Conservation (phyloP, 2,113 vertebrate species). For the Oryzias curvinotus region DNA sequence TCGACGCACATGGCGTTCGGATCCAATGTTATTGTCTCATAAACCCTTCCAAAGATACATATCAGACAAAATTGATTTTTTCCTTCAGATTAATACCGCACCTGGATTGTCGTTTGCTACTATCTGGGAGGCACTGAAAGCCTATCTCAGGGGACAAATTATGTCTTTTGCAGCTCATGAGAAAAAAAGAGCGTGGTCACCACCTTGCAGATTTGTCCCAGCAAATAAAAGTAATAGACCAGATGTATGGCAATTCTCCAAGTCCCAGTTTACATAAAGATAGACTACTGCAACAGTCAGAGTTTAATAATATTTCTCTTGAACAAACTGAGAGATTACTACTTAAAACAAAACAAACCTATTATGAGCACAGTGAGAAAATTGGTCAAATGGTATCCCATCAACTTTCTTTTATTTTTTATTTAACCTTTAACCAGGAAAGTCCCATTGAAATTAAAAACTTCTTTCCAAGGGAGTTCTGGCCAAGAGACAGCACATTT, state of each 20-base stretch:
- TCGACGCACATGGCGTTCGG: background rate
- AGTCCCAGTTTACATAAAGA: constrained; percentile 1
- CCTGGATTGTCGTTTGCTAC: background rate
- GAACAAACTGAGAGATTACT: background rate
- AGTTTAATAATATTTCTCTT: background rate
- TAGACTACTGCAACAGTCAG: background rate
- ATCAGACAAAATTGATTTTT: background rate
- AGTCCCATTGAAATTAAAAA: no score
- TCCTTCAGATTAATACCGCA: background rate
- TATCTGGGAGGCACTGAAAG: background rate
- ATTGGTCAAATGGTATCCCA: background rate
- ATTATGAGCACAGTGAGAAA: background rate
- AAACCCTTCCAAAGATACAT: background rate
- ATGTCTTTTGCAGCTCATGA: background rate
- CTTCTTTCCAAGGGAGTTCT: no score
- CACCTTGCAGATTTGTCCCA: no score
- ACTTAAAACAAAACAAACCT: background rate
- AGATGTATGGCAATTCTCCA: no score
- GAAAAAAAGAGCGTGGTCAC: no score
- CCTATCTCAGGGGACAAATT: background rate
- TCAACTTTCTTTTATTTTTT: no score
- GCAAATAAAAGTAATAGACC: background rate
- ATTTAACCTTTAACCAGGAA: no score
- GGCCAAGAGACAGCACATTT: no score
- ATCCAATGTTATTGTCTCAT: background rate